phyloP scores from a whole-genome alignment of 2,113 vertebrate species.

The Dasypus novemcinctus region DNA sequence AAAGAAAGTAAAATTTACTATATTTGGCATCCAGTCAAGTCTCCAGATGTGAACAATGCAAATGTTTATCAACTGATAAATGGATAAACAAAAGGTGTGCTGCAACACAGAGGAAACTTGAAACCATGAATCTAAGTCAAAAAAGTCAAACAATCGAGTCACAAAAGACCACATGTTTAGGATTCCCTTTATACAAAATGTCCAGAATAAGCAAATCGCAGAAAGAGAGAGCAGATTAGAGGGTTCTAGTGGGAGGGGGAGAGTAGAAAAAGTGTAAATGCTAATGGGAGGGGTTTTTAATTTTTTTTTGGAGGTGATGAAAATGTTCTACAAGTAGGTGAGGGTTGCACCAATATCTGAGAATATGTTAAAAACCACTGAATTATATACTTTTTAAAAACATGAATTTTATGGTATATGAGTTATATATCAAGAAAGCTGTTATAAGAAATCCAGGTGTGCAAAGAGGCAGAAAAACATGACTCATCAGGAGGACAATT shows the following conservation, averaged over 20 bases:
- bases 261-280: too few relatives aligned
- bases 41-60: background rate
- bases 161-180: background rate
- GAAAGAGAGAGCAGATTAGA: background rate
- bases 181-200: background rate
- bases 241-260: background rate
- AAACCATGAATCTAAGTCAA: background rate
- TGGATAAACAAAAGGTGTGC: background rate
- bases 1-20: background rate
- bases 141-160: background rate
- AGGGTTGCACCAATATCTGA: background rate
- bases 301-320: background rate
- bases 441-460: background rate
- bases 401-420: background rate
- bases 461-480: background rate
- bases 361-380: background rate
- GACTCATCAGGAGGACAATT: background rate
- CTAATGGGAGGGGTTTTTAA: rapidly evolving
- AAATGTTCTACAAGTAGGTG: background rate
- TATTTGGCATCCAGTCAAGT: background rate
- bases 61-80: background rate
- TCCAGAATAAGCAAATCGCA: background rate
- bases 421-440: background rate
- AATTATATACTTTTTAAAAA: background rate
- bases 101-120: background rate